These are phyloP conservation scores for Solenopsis invicta DNA, from an alignment of 1,140 invertebrate species.

Conservation along the genomic window DNA sequence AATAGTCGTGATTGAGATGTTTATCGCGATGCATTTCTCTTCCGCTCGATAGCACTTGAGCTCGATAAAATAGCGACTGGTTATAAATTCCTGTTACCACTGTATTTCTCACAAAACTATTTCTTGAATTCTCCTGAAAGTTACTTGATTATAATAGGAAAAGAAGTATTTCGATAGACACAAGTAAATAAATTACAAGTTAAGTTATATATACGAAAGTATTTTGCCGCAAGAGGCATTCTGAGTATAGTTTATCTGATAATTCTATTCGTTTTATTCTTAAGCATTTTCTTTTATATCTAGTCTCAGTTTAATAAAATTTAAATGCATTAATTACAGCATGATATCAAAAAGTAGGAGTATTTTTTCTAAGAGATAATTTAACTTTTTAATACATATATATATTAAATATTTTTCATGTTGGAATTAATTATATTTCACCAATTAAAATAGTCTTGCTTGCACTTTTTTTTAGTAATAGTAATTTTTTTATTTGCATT, in stretches of 20 bases:
- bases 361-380: no score
- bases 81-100: not conserved
- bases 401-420: no score
- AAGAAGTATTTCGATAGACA: not conserved
- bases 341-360: no score
- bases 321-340: not conserved
- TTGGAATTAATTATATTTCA: no score
- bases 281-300: not conserved
- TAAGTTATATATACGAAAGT: not conserved
- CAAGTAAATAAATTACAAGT: not conserved
- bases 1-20: not conserved
- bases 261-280: not conserved
- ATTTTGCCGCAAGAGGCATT: not conserved
- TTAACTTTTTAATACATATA: no score
- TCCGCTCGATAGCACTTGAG: not conserved
- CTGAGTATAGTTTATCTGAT: not conserved
- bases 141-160: not conserved
- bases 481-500: not conserved
- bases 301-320: not conserved
- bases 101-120: not conserved
- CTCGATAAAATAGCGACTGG: constrained; percentile 9
- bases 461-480: no score
- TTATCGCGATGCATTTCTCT: constrained; percentile 45
- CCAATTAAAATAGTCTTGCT: no score
- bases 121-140: not conserved